These are phyloP conservation scores for Pseudomyrmex flavicornis DNA, from an alignment of 1,140 invertebrate species.

Conservation along the genomic window DNA sequence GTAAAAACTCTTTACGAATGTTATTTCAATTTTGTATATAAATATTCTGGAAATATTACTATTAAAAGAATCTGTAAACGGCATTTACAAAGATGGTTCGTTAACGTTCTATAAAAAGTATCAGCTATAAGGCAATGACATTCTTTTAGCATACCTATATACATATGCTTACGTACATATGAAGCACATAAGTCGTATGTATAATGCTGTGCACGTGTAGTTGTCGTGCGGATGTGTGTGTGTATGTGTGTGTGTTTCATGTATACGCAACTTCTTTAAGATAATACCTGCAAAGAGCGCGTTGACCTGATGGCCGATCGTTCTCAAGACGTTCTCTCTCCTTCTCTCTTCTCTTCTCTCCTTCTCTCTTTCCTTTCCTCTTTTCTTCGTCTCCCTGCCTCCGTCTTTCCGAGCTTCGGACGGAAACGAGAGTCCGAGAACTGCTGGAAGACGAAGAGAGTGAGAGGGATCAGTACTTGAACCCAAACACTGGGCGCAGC, in stretches of 20 bases:
- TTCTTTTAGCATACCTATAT: not conserved
- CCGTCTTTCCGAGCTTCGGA: conserved; percentile 19
- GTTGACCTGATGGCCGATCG: conserved; percentile 73
- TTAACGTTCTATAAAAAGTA: conserved; percentile 3
- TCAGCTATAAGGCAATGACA: conserved; percentile 13
- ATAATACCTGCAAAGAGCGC: conserved; percentile 71
- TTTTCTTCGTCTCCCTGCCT: not conserved
- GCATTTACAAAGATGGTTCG: not conserved
- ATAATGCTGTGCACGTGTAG: not conserved
- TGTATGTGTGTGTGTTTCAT: conserved; percentile 30
- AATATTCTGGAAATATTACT: not conserved
- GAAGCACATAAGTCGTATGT: too few species aligned
- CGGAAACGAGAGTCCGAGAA: conserved; percentile 43
- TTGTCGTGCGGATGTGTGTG: not conserved
- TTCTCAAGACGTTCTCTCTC: conserved; percentile 50
- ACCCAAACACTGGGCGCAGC: conserved; percentile 53
- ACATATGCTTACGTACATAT: not conserved
- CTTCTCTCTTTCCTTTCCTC: not conserved
- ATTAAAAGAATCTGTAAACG: not conserved
- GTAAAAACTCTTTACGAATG: not conserved
- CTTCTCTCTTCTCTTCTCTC: not conserved
- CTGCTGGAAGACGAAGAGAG: conserved; percentile 21
- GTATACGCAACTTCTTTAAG: conserved; percentile 63
- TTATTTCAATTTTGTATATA: not conserved
- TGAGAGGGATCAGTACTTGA: conserved; percentile 52